Evolutionary conservation across 37 sponge, comb jelly and placozoan genomes (phyloP).

Genomic region (Beroe forskalii): DNA sequence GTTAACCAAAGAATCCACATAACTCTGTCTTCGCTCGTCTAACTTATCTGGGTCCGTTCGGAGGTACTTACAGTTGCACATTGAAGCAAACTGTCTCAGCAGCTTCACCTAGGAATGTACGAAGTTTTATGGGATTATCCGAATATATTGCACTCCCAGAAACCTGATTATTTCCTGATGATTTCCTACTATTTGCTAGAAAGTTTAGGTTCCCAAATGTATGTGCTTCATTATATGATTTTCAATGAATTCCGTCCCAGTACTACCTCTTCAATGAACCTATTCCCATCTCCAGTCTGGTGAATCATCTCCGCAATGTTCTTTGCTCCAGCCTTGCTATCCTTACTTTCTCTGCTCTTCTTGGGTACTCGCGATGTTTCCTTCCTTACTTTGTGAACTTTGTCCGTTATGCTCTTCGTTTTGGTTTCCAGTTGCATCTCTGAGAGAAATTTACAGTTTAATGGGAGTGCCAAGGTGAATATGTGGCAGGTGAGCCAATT

Average conservation of each 20-base stretch:
- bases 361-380: not conserved
- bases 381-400: conserved; percentile 4
- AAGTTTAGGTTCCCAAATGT: too few species aligned
- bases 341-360: not conserved
- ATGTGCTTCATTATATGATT: too few species aligned
- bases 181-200: too few species aligned
- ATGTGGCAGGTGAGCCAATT: not conserved
- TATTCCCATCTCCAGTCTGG: conserved; percentile 20
- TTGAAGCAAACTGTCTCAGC: conserved; percentile 21
- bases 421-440: conserved; percentile 61
- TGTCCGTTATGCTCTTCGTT: conserved; percentile 28
- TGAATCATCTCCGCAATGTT: conserved; percentile 55
- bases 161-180: too few species aligned
- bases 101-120: not conserved
- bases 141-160: too few species aligned
- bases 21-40: conserved; percentile 12
- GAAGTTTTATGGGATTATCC: not conserved
- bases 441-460: not conserved
- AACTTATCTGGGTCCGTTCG: conserved; percentile 34
- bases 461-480: not conserved
- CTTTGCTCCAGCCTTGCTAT: not conserved
- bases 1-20: not conserved
- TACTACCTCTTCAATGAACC: conserved; percentile 53
- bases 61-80: conserved; percentile 61
- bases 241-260: too few species aligned